Evolutionary conservation across 2,797 vertebrate genomes (phyloP), one percentile per base, ranked within the genome.

Genomic region (Chloroceryle amazona): DNA sequence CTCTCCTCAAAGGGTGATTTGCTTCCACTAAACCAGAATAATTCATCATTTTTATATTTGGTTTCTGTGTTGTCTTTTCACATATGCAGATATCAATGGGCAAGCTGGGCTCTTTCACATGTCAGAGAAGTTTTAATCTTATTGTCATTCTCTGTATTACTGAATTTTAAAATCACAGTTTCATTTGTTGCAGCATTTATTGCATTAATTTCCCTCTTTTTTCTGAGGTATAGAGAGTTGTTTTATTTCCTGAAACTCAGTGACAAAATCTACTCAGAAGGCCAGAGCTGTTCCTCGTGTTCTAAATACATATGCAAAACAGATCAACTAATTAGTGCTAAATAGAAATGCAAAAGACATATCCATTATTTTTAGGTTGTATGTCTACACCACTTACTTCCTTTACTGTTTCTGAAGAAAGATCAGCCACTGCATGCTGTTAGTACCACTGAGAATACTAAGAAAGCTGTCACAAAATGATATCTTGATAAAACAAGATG

Each of bases 341-440:
- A 79, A 95, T 82, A 93, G 67, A 97, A 93, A 95, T 55, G 17
- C 13, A 5, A 75, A 79, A 75, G 66, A 49, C 90, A 60, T 62
- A 78, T 58, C 62, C 39, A 65, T 90, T 94, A 83, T 81, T 95
- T 94, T 92, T 55, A 49, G 86, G 47, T 73, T 93, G 21, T 33
- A 25, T 39, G n/a, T 58, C 61, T 54, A 81, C 28, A 86, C 46
- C 58, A 68, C 23, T 89, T 65, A 54, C 65, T 91, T 95, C 79
- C 61, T 89, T 81, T 58, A 60, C 51, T 39, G 16, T 39, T 89
- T 73, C 47, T 89, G 80, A 75, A 55, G 90, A 49, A 81, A 47
- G 71, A 86, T 70, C 83, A 81, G 62, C 62, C 35, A 16, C 74
- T 47, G 66, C 6, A 3, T 72, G 39, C 81, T 86, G 68, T 42